Evolutionary conservation across 2,888 invertebrate species (phyloP), one percentile per base, ranked within the genome.

Genomic region (Aphodius granarius): DNA sequence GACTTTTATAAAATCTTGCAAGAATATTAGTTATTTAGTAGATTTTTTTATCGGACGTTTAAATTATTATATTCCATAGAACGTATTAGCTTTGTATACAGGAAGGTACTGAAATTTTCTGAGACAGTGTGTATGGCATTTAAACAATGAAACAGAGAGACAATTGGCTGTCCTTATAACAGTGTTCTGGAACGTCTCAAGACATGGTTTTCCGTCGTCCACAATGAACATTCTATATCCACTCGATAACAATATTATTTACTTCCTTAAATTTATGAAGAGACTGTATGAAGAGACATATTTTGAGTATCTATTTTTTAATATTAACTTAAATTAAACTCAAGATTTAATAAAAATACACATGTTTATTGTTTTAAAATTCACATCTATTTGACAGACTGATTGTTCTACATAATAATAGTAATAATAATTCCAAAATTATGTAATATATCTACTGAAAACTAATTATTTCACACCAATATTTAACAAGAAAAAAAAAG

Each of bases 291-390:
- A n/a, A n/a, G n/a, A n/a, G n/a, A n/a, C n/a, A n/a, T n/a, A n/a
- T n/a, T n/a, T n/a, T n/a, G n/a, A n/a, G n/a, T n/a, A n/a, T n/a
- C n/a, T n/a, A n/a, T n/a, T n/a, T n/a, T n/a, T n/a, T n/a, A n/a
- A n/a, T n/a, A n/a, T n/a, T 43, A 43, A 43, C 43, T 43, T 43
- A 43, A 43, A 43, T 43, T 43, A 43, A 43, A 43, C 43, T 43
- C 43, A 72, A 72, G n/a, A n/a, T 20, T 20, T 64, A 72, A 72
- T 72, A 65, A 72, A 72, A 72, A 72, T 72, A 72, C 73, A 62
- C 73, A 64, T 13, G 22, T 72, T 72, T 72, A 72, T 72, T 72
- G 18, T 72, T 63, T 43, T 43, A 43, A 43, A 18, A 64, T 72
- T 64, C 19, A 64, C 64, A 20, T 72, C 73, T 72, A 72, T 72